Evolutionary conservation across 1,140 invertebrate species (phyloP), one percentile per base, ranked within the genome.

Genomic region (Hypsibius dujardini): DNA sequence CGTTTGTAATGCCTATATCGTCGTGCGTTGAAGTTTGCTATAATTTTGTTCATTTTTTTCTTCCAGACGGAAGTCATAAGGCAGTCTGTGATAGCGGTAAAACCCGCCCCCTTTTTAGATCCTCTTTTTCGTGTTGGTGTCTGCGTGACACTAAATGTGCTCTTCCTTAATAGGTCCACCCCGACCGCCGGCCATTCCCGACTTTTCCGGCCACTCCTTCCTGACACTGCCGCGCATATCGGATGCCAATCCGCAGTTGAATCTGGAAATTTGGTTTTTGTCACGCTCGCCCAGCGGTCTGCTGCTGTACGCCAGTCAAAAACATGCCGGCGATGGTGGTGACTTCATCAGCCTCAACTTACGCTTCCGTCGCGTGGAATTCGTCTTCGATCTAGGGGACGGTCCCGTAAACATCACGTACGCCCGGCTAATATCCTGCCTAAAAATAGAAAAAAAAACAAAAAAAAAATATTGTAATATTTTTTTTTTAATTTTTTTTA

Each of bases 311-410:
- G 89, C 88, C 75, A 89, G 88, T 50, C 90, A 92, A 79, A 78
- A 77, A 59, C 74, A 76, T 59, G 72, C 75, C 15, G 75, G 73
- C 42, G 81, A 81, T 1, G 74, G 85, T 74, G 89, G 90, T 69
- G 90, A 94, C 81, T 93, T 90, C 77, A 86, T 95, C 75, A 86
- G 88, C 72, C 81, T 94, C 70, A 89, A 89, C 79, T 80, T 95
- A 69, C 84, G 87, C 70, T 84, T 88, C 75, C 86, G 87, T 74
- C 85, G 84, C 76, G 79, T 92, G 69, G 86, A 90, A 78, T 92
- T 92, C 78, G 82, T 86, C 75, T 94, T 88, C 80, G 89, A 91
- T 82, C 84, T 94, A 67, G 90, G 90, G 45, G 89, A 88, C 76
- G 88, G 89, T 28, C 86, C 88, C 67, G 89, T 89, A 15, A 89